phyloP scores from a whole-genome alignment of 2,113 vertebrate species.

The Halcyon malimbica region DNA sequence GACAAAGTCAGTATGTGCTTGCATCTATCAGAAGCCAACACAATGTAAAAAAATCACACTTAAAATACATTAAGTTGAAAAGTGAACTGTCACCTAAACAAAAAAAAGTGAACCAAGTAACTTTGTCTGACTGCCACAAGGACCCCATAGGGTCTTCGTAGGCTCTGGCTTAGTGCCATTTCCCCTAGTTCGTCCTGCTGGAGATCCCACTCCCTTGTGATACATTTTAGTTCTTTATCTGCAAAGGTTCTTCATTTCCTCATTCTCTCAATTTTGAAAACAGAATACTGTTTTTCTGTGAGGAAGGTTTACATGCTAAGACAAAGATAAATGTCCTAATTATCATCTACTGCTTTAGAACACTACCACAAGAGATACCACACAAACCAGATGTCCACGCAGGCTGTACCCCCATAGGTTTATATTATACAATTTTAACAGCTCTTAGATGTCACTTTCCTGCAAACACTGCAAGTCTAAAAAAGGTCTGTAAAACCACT shows the following conservation, averaged over 20 bases:
- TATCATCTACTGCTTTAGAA: neutral
- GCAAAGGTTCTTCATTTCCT: conserved; percentile 77
- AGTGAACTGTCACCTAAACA: conserved; percentile 5
- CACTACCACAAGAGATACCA: neutral
- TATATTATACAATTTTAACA: neutral
- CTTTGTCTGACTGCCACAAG: conserved; percentile 5
- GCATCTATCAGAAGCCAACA: conserved; percentile 64
- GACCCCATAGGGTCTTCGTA: neutral
- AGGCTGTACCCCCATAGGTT: neutral
- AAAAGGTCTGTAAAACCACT: neutral
- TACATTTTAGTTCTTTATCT: conserved; percentile 78
- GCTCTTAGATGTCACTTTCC: neutral
- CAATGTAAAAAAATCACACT: neutral
- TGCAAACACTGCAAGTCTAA: neutral
- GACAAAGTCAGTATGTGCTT: conserved; percentile 64
- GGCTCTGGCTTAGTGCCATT: neutral
- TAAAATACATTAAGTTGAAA: conserved; percentile 42
- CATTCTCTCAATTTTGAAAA: conserved; percentile 72
- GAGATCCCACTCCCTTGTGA: conserved; percentile 76
- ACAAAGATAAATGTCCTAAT: neutral
- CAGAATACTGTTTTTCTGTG: conserved; percentile 36
- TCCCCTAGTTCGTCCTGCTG: conserved; percentile 71
- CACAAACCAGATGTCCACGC: neutral
- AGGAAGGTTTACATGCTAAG: conserved; percentile 53
- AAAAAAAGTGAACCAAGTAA: neutral